Conservation (phyloP, 2,888 invertebrate species). For the Clistopyga incitator region DNA sequence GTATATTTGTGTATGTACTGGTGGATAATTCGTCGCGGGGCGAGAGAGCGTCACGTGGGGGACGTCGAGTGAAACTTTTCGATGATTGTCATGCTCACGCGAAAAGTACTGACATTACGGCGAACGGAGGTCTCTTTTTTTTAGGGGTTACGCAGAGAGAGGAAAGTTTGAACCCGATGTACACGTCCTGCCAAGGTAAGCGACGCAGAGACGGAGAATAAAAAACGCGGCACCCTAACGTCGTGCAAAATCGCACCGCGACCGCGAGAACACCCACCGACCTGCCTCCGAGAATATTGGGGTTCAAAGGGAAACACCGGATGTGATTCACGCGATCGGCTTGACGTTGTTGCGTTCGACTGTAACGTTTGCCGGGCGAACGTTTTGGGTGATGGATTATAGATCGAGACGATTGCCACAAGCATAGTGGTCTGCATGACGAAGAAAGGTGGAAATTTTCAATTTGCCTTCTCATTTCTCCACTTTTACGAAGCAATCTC, state of each 20-base stretch:
- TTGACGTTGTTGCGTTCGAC: slow-evolving; percentile 11
- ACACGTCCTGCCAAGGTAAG: not conserved
- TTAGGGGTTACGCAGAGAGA: slow-evolving; percentile 28
- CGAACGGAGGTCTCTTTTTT: slow-evolving; percentile 31
- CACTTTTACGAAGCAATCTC: too few species aligned
- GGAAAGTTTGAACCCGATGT: slow-evolving; percentile 45
- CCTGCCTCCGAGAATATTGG: not conserved
- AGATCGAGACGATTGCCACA: not conserved
- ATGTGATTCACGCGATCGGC: slow-evolving; percentile 73
- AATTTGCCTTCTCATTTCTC: too few species aligned
- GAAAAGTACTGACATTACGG: slow-evolving; percentile 67
- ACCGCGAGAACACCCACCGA: not conserved
- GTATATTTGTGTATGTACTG: not conserved
- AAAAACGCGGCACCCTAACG: slow-evolving; percentile 16
- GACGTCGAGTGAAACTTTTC: slow-evolving; percentile 61
- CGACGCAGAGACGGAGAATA: slow-evolving; percentile 6
- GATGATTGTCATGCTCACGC: slow-evolving; percentile 61
- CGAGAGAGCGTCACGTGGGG: slow-evolving; percentile 37
- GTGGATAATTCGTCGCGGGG: slow-evolving; percentile 39
- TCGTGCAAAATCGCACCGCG: slow-evolving; percentile 20
- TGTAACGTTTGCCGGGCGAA: not conserved
- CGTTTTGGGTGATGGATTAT: not conserved
- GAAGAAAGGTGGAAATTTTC: too few species aligned
- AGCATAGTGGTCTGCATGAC: not conserved
- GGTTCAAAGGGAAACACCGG: slow-evolving; percentile 64